A percentile compares a stretch with the other conserved stretches of the same genome.
Evolutionary conservation across 2,113 vertebrate species (phyloP).

Genomic region (Butastur rufipennis): DNA sequence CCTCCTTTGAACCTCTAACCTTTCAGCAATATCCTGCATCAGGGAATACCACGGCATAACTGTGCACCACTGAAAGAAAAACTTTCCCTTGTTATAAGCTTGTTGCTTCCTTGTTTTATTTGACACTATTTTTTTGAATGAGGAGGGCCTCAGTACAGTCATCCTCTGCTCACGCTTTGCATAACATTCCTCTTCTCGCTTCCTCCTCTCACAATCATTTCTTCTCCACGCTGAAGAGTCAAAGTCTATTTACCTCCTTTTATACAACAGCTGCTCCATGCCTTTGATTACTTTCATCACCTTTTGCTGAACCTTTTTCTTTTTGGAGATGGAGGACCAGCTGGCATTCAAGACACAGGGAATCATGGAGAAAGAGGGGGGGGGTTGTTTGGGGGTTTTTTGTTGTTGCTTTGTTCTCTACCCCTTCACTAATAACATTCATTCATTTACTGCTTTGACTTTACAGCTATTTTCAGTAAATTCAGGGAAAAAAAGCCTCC

Average conservation of each 20-base stretch:
- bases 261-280: background rate
- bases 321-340: background rate
- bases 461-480: background rate
- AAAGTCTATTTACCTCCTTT: background rate
- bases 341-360: background rate
- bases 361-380: background rate
- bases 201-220: background rate
- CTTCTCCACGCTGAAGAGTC: background rate
- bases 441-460: background rate
- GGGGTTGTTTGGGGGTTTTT: rapidly evolving
- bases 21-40: background rate
- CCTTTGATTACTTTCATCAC: background rate
- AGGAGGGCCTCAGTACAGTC: background rate
- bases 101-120: background rate
- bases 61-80: background rate
- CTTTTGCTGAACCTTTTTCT: background rate
- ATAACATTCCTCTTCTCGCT: background rate
- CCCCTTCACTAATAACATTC: background rate
- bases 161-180: background rate
- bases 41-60: background rate
- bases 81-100: background rate
- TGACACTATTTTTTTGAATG: background rate
- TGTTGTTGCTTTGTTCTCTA: background rate
- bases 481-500: background rate
- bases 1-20: background rate